These are phyloP conservation scores for Aspidiotus rigidus DNA, from an alignment of 2,888 invertebrate species.

Conservation along the genomic window DNA sequence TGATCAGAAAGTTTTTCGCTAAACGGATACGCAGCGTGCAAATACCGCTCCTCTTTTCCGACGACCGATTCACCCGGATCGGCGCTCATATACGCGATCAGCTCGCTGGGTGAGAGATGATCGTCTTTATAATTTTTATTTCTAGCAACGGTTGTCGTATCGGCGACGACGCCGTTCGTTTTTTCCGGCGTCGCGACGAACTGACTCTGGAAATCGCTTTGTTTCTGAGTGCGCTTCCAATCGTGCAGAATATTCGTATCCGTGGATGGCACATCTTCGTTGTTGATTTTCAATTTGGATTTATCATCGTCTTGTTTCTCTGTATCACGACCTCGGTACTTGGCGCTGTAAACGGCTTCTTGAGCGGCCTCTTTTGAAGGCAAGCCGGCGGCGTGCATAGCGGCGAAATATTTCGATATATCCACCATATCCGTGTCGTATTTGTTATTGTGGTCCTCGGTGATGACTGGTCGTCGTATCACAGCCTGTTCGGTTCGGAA, in stretches of 20 bases:
- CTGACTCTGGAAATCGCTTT: background rate
- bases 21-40: background rate
- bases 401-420: background rate
- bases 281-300: background rate
- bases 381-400: background rate
- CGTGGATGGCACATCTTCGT: background rate
- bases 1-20: background rate
- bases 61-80: constrained; percentile 19
- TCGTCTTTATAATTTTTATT: background rate
- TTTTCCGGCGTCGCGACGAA: background rate
- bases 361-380: background rate
- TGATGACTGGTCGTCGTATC: background rate
- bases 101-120: constrained; percentile 8
- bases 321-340: background rate
- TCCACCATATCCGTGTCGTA: background rate
- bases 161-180: background rate
- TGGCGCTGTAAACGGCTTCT: constrained; percentile 11
- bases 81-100: constrained; percentile 27
- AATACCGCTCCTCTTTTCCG: constrained; percentile 14
- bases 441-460: background rate
- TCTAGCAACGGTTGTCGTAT: background rate
- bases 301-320: background rate
- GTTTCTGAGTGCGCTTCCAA: constrained; percentile 9
- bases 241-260: background rate
- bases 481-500: background rate